A percentile compares a stretch with the other conserved stretches of the same genome.
phyloP scores from a whole-genome alignment of 1,140 invertebrate genomes.

The Nasonia longicornis region DNA sequence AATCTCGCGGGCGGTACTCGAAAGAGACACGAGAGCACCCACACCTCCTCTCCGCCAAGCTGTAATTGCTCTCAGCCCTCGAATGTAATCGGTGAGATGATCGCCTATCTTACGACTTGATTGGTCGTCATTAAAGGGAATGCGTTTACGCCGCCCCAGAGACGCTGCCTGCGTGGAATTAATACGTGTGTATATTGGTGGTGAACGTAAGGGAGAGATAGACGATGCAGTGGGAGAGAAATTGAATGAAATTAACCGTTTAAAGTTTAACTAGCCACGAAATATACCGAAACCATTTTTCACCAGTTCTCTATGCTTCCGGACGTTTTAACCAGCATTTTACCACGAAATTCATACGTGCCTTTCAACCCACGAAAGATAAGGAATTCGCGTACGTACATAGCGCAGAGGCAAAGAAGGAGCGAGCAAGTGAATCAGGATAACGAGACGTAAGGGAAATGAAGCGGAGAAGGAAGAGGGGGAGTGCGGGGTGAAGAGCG shows the following conservation, averaged over 20 bases:
- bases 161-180: constrained; percentile 52
- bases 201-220: neutral
- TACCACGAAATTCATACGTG: too few species aligned
- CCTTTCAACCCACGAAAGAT: neutral
- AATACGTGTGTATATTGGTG: constrained; percentile 22
- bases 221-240: neutral
- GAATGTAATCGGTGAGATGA: constrained; percentile 64
- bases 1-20: constrained; percentile 18
- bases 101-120: constrained; percentile 66
- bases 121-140: constrained; percentile 67
- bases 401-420: neutral
- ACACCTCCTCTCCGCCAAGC: neutral
- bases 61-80: constrained; percentile 57
- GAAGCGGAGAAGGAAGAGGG: constrained; percentile 48
- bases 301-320: too few species aligned
- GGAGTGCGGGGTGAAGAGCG: constrained; percentile 43
- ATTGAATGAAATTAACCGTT: neutral
- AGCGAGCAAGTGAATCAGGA: constrained; percentile 1
- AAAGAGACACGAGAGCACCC: neutral
- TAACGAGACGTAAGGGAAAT: constrained; percentile 47
- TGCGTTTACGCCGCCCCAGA: constrained; percentile 64
- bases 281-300: too few species aligned
- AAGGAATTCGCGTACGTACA: neutral
- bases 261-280: too few species aligned
- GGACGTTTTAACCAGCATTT: too few species aligned